Evolutionary conservation across 2,888 invertebrate genomes (phyloP).

Genomic region (Agrochola circellaris): DNA sequence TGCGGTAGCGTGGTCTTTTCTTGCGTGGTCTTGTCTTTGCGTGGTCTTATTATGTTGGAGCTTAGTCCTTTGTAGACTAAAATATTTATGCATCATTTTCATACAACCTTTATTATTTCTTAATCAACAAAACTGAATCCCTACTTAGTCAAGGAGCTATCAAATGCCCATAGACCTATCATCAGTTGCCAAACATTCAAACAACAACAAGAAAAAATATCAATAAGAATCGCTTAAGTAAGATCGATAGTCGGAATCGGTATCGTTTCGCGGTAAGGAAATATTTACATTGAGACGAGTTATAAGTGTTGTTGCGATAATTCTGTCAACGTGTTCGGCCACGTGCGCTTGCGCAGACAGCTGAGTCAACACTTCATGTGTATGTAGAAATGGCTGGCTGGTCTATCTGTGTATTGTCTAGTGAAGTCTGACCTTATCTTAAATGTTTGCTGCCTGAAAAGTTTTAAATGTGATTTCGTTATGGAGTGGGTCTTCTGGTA

Average conservation of each 20-base stretch:
- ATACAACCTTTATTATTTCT: constrained; percentile 1
- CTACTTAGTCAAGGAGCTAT: neutral
- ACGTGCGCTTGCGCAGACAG: constrained; percentile 73
- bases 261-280: constrained; percentile 58
- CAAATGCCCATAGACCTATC: constrained; percentile 1
- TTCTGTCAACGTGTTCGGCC: constrained; percentile 68
- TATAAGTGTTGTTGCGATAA: constrained; percentile 63
- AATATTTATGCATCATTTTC: constrained; percentile 22
- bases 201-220: neutral
- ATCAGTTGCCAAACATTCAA: neutral
- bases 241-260: constrained; percentile 41
- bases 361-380: constrained; percentile 73
- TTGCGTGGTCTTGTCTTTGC: no score
- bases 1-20: no score
- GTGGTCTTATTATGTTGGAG: neutral
- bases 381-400: constrained; percentile 54
- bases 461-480: neutral
- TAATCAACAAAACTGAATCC: constrained; percentile 6
- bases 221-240: constrained; percentile 41
- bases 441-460: constrained; percentile 6
- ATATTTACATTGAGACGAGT: constrained; percentile 67
- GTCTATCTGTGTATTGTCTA: constrained; percentile 26
- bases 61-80: neutral
- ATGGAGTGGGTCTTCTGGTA: neutral
- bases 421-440: constrained; percentile 38